Evolutionary conservation across 2,797 vertebrate species (phyloP), one percentile per base, ranked within the genome.

Genomic region (Muraenolepis orangiensis): DNA sequence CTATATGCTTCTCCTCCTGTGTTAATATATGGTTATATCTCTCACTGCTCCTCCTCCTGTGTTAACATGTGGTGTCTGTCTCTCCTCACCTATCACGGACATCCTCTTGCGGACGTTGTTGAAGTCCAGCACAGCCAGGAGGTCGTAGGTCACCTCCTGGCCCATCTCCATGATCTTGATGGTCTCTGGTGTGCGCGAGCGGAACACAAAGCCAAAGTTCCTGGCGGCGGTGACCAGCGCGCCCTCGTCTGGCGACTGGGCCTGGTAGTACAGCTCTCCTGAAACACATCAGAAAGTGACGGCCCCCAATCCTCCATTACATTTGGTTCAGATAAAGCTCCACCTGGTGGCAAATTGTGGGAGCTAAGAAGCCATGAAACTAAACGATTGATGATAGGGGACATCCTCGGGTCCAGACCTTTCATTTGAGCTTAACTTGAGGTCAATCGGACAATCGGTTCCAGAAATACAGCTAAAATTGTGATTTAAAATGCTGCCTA

Each of bases 231-330:
- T 98, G 69, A 98, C 96, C 2, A 98, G 88, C 51, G 97, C 97
- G 0, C 96, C 96, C 80, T 99, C 97, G 6, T 99, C 97, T 7
- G 98, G 97, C 68, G 97, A 99, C 86, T 99, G 97, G 36, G 96
- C 97, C 91, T 98, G 97, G 82, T 99, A 99, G 66, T 89, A 76
- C 0, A 99, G 91, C 61, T 93, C 80, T 29, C 95, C 97, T 99
- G 81, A 40, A 36, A 40, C 23, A 40, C 23, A 64, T 18, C 28
- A 32, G 10, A 34, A n/a, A n/a, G n/a, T n/a, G n/a, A n/a, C n/a
- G n/a, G n/a, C n/a, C n/a, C n/a, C n/a, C n/a, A n/a, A n/a, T n/a
- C n/a, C n/a, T n/a, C n/a, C n/a, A n/a, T n/a, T n/a, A n/a, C n/a
- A n/a, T n/a, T n/a, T n/a, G n/a, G n/a, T n/a, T n/a, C n/a, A n/a